A percentile compares a stretch with the other conserved stretches of the same genome.
phyloP scores from a whole-genome alignment of 1,140 invertebrate species.

The Zophobas atratus region DNA sequence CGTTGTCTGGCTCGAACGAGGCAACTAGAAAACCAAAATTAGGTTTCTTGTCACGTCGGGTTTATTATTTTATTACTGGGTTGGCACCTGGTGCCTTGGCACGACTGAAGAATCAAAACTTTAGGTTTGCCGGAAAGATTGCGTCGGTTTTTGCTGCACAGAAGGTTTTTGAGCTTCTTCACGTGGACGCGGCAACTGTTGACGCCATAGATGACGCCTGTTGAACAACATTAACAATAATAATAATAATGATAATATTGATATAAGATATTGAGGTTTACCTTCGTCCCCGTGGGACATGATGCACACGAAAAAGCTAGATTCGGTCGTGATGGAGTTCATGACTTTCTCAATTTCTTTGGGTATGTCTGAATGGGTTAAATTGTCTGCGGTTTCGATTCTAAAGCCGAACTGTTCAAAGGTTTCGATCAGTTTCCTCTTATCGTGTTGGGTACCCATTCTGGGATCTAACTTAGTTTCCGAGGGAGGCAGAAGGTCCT shows the following conservation, averaged over 20 bases:
- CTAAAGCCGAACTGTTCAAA: constrained; percentile 59
- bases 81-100: constrained; percentile 62
- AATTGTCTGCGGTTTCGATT: constrained; percentile 53
- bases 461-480: constrained; percentile 53
- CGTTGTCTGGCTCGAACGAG: constrained; percentile 31
- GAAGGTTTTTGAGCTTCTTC: constrained; percentile 53
- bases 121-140: constrained; percentile 60
- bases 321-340: constrained; percentile 50
- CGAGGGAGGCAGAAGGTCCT: constrained; percentile 55
- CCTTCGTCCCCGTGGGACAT: constrained; percentile 62
- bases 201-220: constrained; percentile 61
- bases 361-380: constrained; percentile 54
- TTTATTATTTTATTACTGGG: constrained; percentile 45
- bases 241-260: no score
- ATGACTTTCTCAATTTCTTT: constrained; percentile 48
- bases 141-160: constrained; percentile 52
- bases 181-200: constrained; percentile 62
- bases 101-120: constrained; percentile 62
- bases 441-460: constrained; percentile 58
- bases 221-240: no score
- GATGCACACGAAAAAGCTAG: constrained; percentile 62
- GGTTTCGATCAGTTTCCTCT: constrained; percentile 51
- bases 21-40: not conserved
- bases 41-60: not conserved
- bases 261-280: constrained; percentile 16